A percentile compares a stretch with the other conserved stretches of the same genome.
Conservation (phyloP, 2,113 vertebrate species). For the Ophthalmolycus amberensis region DNA sequence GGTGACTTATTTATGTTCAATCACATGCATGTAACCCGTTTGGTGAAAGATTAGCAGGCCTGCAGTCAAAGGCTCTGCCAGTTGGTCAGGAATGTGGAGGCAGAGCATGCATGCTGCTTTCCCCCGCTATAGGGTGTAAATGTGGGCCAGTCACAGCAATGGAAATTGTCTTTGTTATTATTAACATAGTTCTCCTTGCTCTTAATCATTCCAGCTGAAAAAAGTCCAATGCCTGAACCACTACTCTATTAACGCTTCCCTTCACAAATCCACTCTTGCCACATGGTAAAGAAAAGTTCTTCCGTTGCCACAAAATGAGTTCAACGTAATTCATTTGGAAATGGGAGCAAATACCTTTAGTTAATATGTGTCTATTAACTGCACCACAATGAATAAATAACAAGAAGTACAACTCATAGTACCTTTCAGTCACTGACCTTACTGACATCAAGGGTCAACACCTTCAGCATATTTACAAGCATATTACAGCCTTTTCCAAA, state of each 20-base stretch:
- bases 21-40: conserved; percentile 67
- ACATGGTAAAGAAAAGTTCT: neutral
- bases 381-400: neutral
- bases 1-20: conserved; percentile 67
- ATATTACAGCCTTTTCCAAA: no score
- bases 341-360: conserved; percentile 15
- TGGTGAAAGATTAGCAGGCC: conserved; percentile 58
- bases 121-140: conserved; percentile 9
- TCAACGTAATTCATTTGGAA: conserved; percentile 30
- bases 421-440: neutral
- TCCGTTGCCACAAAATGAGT: conserved; percentile 13
- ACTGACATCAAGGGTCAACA: no score
- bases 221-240: neutral
- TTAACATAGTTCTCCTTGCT: neutral
- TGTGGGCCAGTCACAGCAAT: conserved; percentile 25
- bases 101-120: conserved; percentile 5
- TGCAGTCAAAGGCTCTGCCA: conserved; percentile 62
- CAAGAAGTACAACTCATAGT: neutral
- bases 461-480: no score
- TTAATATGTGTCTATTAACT: neutral
- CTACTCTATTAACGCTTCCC: conserved; percentile 5
- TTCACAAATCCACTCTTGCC: neutral
- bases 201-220: conserved; percentile 26
- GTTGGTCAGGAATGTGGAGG: conserved; percentile 20
- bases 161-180: conserved; percentile 14